Evolutionary conservation across 2,888 invertebrate genomes (phyloP), one percentile per base, ranked within the genome.

Genomic region (Nephrotoma flavescens): DNA sequence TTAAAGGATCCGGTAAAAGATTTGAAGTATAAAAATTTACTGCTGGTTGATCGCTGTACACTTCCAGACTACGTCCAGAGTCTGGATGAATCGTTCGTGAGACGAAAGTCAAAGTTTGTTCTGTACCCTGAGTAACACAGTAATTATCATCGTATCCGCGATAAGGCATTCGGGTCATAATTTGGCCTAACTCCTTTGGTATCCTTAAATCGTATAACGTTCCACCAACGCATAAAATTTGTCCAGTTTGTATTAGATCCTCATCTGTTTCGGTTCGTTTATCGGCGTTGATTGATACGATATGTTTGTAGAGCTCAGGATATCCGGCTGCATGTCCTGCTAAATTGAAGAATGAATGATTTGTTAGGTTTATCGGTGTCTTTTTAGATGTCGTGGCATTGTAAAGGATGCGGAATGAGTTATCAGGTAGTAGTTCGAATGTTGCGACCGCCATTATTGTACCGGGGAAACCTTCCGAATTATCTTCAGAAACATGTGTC

Each of bases 391-490:
- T 94, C 3, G 94, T 94, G 19, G 96, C 97, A 88, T 93, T 94
- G 93, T 96, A 97, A 87, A 95, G 93, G 5, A 98, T 94, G 87
- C 93, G 92, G 83, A 99, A 92, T 87, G 94, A 94, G 90, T 97
- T 96, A 88, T 95, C 94, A 42, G 94, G 94, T 6, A 94, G 95
- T 31, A 98, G 93, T 88, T 94, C 93, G 90, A 95, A 98, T 0
- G 93, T 93, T 0, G 95, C 94, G 84, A 94, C 94, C 0, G 94
- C 94, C 88, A 94, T 93, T 9, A 98, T 92, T 83, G 95, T 94
- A 0, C 98, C 98, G 0, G 98, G 98, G 91, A 95, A 99, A 0
- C 97, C 97, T 91, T 98, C 97, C 89, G 97, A 95, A 11, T 95
- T 95, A 88, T 97, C 95, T 5, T 94, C 93, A 86, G 97, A 97